Percentiles rank a stretch among this genome's conserved stretches.
phyloP scores from a whole-genome alignment of 2,888 invertebrate genomes.

The Pelosia muscerda region DNA sequence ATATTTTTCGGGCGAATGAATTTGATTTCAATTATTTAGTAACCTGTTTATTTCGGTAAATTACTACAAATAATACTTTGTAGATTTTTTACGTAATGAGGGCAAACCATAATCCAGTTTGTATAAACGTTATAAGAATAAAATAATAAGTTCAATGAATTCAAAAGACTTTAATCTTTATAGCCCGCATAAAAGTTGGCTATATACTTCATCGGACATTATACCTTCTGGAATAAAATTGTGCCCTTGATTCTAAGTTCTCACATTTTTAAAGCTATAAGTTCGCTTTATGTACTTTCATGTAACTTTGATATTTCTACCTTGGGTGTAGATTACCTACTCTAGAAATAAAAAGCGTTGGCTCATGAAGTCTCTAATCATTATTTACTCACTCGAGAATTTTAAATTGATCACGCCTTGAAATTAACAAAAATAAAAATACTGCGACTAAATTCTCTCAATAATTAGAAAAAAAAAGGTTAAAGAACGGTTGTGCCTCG shows the following conservation, averaged over 20 bases:
- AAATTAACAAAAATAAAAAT: background rate
- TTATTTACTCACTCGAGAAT: background rate
- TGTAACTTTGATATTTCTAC: background rate
- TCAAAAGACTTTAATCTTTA: background rate
- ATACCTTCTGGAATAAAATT: background rate
- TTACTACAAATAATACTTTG: background rate
- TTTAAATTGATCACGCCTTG: background rate
- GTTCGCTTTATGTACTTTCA: background rate
- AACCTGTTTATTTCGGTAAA: background rate
- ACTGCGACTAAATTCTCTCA: too few species aligned
- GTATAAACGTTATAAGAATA: background rate
- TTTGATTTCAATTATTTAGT: background rate
- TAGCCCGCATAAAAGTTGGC: background rate
- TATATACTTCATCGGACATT: too few species aligned
- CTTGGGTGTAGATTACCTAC: background rate
- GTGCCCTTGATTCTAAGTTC: background rate
- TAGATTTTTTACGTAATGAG: background rate
- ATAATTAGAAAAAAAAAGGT: too few species aligned
- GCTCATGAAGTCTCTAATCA: background rate
- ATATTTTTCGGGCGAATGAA: background rate
- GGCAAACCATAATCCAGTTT: background rate
- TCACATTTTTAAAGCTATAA: background rate
- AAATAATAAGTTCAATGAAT: background rate
- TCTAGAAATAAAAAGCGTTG: background rate
- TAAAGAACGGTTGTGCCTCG: too few species aligned